A percentile compares a stretch with the other conserved stretches of the same genome.
Conservation (phyloP, 2,797 vertebrate species). For the Novumbra hubbsi region DNA sequence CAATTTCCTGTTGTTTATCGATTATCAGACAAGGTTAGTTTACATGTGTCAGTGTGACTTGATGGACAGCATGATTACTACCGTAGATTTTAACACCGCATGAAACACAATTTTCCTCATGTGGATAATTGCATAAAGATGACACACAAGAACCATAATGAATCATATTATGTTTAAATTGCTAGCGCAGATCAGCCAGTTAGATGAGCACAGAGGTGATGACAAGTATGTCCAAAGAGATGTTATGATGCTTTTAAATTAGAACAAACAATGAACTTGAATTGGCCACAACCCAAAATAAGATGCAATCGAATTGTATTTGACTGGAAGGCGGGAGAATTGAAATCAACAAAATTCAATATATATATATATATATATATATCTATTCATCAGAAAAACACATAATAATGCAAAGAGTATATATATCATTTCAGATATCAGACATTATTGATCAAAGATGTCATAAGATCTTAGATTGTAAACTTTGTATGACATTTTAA, state of each 20-base stretch:
- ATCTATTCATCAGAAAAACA: too few species aligned
- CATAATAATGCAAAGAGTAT: too few species aligned
- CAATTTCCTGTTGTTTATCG: neutral
- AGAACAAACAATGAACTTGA: neutral
- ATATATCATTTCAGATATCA: too few species aligned
- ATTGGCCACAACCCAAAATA: too few species aligned
- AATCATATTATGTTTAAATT: slow-evolving; percentile 16
- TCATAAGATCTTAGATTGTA: too few species aligned
- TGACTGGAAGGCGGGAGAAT: too few species aligned
- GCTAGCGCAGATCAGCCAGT: slow-evolving; percentile 8
- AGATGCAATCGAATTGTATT: too few species aligned
- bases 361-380: too few species aligned
- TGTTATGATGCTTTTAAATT: neutral
- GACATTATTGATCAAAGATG: too few species aligned
- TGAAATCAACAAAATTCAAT: too few species aligned
- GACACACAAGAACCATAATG: slow-evolving; percentile 4
- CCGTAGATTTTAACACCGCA: neutral
- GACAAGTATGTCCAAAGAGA: slow-evolving; percentile 2
- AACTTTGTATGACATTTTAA: too few species aligned
- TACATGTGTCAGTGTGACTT: neutral
- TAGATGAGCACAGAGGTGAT: neutral
- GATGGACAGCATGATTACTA: neutral
- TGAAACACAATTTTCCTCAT: slow-evolving; percentile 6
- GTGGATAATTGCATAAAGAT: slow-evolving; percentile 14
- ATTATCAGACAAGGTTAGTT: neutral